phyloP scores from a whole-genome alignment of 2,888 invertebrate species.

The Meiosimyza decipiens region DNA sequence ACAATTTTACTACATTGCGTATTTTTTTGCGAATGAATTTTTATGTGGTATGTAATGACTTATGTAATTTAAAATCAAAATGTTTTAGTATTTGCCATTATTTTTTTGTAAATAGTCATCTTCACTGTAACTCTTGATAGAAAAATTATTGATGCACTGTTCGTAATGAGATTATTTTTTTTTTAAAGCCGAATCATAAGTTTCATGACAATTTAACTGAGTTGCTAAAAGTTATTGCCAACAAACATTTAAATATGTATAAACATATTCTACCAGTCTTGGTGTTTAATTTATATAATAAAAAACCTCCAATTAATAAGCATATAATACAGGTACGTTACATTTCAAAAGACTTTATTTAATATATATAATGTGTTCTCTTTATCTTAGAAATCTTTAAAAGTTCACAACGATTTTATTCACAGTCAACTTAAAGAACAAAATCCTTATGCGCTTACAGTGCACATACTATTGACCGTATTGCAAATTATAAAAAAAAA shows the following conservation, averaged over 20 bases:
- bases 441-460: conserved; percentile 38
- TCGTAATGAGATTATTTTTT: conserved; percentile 10
- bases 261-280: conserved; percentile 41
- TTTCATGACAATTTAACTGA: conserved; percentile 38
- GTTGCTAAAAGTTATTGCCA: conserved; percentile 40
- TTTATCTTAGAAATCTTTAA: conserved; percentile 37
- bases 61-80: no score
- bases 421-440: conserved; percentile 35
- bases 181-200: conserved; percentile 31
- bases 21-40: no score
- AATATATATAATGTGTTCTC: not conserved
- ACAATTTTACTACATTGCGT: no score
- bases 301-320: conserved; percentile 36
- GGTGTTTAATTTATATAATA: conserved; percentile 43
- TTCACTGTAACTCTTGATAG: no score
- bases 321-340: conserved; percentile 39
- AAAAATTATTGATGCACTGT: not conserved
- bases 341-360: not conserved
- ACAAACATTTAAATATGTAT: conserved; percentile 37
- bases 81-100: no score
- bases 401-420: conserved; percentile 41
- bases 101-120: no score
- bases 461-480: conserved; percentile 43
- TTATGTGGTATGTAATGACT: no score
- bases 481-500: conserved; percentile 42